phyloP scores from a whole-genome alignment of 2,797 vertebrate genomes.

The Peromyscus melanophrys region DNA sequence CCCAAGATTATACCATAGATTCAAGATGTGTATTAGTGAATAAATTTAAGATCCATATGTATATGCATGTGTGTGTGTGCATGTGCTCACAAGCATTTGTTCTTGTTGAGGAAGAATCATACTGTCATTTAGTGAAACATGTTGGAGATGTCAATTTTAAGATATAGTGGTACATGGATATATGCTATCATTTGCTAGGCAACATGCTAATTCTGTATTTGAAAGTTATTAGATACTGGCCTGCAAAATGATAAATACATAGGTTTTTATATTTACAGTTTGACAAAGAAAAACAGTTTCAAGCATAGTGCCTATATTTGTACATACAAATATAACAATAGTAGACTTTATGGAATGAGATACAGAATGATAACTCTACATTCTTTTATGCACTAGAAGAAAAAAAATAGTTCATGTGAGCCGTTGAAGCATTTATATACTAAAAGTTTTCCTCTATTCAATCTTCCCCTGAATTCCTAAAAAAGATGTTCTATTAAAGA shows the following conservation, averaged over 20 bases:
- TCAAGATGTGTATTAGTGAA: not conserved
- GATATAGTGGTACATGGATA: not conserved
- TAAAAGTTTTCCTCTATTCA: conserved; percentile 68
- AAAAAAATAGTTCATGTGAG: not conserved
- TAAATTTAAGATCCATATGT: not conserved
- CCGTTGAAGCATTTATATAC: not conserved
- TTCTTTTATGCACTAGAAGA: not conserved
- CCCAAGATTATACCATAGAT: not conserved
- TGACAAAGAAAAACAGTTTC: not conserved
- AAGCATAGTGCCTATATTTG: not conserved
- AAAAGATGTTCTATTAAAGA: not conserved
- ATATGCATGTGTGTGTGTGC: not conserved
- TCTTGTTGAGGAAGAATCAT: not conserved
- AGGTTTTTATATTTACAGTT: not conserved
- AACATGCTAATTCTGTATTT: not conserved
- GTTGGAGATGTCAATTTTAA: not conserved
- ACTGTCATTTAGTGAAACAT: not conserved
- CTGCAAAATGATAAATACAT: not conserved
- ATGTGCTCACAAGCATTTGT: no score
- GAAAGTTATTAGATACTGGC: not conserved
- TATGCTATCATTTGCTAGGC: not conserved
- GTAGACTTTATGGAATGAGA: not conserved
- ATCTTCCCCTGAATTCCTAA: conserved; percentile 63
- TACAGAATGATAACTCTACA: not conserved
- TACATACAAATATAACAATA: not conserved